Conservation (phyloP, 2,113 vertebrate species). For the Lampris megalopsis region DNA sequence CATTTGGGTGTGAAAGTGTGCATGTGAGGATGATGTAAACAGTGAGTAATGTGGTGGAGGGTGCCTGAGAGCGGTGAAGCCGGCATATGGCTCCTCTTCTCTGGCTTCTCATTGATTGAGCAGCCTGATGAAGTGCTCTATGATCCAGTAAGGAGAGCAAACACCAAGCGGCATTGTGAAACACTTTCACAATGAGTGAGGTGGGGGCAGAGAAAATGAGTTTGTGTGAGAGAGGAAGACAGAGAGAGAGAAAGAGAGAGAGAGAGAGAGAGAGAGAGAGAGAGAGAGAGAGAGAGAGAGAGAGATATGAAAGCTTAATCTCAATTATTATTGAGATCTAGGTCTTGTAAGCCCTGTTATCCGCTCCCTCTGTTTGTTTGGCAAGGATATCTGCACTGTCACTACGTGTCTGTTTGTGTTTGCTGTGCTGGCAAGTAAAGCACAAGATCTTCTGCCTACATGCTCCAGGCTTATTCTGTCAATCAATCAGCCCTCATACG, state of each 20-base stretch:
- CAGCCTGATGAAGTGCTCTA: slow-evolving; percentile 55
- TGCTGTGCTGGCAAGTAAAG: slow-evolving; percentile 28
- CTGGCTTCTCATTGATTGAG: slow-evolving; percentile 48
- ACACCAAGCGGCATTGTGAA: slow-evolving; percentile 50
- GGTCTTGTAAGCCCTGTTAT: slow-evolving; percentile 30
- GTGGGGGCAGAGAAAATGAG: too few relatives aligned
- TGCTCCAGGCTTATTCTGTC: slow-evolving; percentile 55
- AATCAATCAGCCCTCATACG: slow-evolving; percentile 66
- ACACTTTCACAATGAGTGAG: slow-evolving; percentile 3
- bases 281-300: slow-evolving; percentile 11
- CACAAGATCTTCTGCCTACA: slow-evolving; percentile 20
- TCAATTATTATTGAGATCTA: slow-evolving; percentile 36
- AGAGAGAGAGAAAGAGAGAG: neutral
- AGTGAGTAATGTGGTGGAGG: slow-evolving; percentile 7
- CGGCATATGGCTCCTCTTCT: slow-evolving; percentile 16
- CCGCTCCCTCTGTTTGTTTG: slow-evolving; percentile 39
- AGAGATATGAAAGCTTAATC: slow-evolving; percentile 21
- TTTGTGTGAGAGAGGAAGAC: too few relatives aligned
- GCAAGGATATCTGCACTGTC: slow-evolving; percentile 32
- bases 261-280: slow-evolving; percentile 7
- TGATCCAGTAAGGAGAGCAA: slow-evolving; percentile 60
- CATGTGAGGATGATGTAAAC: slow-evolving; percentile 3
- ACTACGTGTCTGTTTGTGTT: slow-evolving; percentile 35
- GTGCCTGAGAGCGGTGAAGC: slow-evolving; percentile 22
- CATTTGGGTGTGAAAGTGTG: neutral